These are phyloP conservation scores for Scaptomyza montana DNA, from an alignment of 1,140 invertebrate species.

Conservation along the genomic window DNA sequence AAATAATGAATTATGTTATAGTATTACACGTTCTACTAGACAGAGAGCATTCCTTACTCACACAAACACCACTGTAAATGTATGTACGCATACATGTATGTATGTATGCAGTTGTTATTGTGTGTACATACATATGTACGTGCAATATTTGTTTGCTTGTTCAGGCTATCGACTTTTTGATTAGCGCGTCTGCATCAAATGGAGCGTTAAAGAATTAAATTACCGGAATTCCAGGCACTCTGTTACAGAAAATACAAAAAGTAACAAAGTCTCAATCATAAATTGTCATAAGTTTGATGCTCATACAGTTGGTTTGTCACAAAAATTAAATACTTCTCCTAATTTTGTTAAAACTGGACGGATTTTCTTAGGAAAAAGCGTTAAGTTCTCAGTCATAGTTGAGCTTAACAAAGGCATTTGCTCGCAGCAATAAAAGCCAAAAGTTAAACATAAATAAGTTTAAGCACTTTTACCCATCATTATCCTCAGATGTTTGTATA, in stretches of 20 bases:
- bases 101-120: background rate
- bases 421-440: slow-evolving; percentile 3
- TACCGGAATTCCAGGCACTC: slow-evolving; percentile 15
- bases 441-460: slow-evolving; percentile 11
- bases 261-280: too few relatives aligned
- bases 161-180: slow-evolving; percentile 17
- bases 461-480: background rate
- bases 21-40: slow-evolving; percentile 3
- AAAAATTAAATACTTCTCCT: too few relatives aligned
- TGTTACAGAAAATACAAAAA: slow-evolving; percentile 10
- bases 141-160: slow-evolving; percentile 1
- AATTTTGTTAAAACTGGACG: too few relatives aligned
- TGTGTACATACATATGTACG: background rate
- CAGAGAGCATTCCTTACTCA: background rate
- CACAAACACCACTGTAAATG: background rate
- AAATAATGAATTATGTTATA: slow-evolving; percentile 32
- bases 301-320: too few relatives aligned
- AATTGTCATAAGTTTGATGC: too few relatives aligned
- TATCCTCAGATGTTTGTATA: background rate
- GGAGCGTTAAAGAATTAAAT: slow-evolving; percentile 27
- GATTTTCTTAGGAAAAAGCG: too few relatives aligned
- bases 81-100: too few relatives aligned
- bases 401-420: too few relatives aligned
- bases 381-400: too few relatives aligned
- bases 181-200: slow-evolving; percentile 25